Conservation (phyloP, 2,888 invertebrate genomes). For the Cetonia aurata region DNA sequence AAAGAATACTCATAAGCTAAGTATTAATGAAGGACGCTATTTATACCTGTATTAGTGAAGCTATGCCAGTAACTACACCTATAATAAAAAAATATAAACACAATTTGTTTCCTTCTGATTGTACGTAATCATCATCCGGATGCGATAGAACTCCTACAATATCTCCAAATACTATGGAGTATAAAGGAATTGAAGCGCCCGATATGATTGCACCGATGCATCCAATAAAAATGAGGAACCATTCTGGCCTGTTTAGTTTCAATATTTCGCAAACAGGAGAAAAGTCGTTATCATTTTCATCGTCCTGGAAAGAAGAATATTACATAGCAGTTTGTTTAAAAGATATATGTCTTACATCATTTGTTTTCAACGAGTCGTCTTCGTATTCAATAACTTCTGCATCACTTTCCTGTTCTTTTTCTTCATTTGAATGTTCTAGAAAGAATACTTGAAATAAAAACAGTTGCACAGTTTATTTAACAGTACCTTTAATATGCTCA, state of each 20-base stretch:
- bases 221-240: constrained; percentile 74
- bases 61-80: constrained; percentile 74
- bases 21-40: constrained; percentile 30
- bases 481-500: constrained; percentile 21
- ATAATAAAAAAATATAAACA: constrained; percentile 76
- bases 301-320: constrained; percentile 22
- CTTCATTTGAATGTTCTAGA: constrained; percentile 11
- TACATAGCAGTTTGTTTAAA: background rate
- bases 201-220: constrained; percentile 73
- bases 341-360: background rate
- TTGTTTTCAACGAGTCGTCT: constrained; percentile 2
- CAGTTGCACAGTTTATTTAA: background rate
- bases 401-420: constrained; percentile 27
- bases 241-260: constrained; percentile 75
- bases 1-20: background rate
- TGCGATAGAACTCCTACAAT: constrained; percentile 74
- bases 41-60: constrained; percentile 76
- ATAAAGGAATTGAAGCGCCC: constrained; percentile 79
- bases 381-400: constrained; percentile 21
- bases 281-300: constrained; percentile 11
- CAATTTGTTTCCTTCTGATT: constrained; percentile 71
- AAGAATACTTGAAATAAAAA: too few species aligned
- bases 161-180: constrained; percentile 81
- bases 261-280: constrained; percentile 66
- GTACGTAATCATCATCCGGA: constrained; percentile 68